A percentile compares a stretch with the other conserved stretches of the same genome.
These are phyloP conservation scores for Drosophila tanythrix DNA, from an alignment of 2,888 invertebrate genomes.

Conservation along the genomic window DNA sequence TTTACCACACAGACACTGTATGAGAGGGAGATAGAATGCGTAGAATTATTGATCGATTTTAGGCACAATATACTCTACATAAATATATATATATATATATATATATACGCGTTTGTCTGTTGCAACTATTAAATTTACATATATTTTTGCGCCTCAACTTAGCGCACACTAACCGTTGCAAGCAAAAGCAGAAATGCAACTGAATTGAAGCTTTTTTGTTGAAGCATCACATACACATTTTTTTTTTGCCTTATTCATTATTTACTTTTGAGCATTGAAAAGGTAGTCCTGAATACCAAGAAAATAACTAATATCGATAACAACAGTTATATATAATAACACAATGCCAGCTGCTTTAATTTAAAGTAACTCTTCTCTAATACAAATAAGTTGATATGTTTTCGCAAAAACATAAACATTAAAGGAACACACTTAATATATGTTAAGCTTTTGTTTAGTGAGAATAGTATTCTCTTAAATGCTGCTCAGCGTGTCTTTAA, in stretches of 20 bases:
- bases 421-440: not conserved
- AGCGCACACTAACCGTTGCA: conserved; percentile 24
- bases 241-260: conserved; percentile 1
- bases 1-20: conserved; percentile 39
- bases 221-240: conserved; percentile 6
- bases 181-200: conserved; percentile 45
- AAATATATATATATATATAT: not conserved
- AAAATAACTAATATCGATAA: conserved; percentile 1
- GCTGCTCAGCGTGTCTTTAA: not conserved
- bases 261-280: conserved; percentile 2
- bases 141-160: not conserved
- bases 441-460: not conserved
- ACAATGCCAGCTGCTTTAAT: not conserved
- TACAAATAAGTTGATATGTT: not conserved
- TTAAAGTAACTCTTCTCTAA: not conserved
- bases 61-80: conserved; percentile 15
- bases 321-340: not conserved
- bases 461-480: not conserved
- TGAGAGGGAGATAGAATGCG: conserved; percentile 22
- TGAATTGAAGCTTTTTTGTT: conserved; percentile 14
- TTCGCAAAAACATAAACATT: not conserved
- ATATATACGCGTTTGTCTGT: not conserved
- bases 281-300: not conserved
- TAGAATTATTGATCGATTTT: conserved; percentile 47
- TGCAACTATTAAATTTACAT: conserved; percentile 10